Conservation (phyloP, 2,797 vertebrate species). For the Pristis pectinata region DNA sequence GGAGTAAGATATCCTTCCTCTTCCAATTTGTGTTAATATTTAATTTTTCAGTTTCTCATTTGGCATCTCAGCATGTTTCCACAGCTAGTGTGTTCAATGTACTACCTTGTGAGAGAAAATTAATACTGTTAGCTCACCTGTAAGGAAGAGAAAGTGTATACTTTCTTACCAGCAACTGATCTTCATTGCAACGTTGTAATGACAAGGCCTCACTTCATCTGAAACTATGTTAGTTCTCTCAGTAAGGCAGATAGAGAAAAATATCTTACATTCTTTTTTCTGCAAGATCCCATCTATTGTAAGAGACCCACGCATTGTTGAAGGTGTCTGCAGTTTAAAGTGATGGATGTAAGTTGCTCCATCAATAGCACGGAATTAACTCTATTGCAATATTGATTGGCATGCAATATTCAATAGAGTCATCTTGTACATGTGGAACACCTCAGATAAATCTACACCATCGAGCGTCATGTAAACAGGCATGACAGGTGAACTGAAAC, state of each 20-base stretch:
- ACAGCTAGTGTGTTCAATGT: background rate
- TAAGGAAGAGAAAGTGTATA: background rate
- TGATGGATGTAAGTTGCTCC: background rate
- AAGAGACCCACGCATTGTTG: background rate
- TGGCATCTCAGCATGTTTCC: slow-evolving; percentile 3
- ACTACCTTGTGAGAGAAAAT: background rate
- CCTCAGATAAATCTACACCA: background rate
- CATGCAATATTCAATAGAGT: background rate
- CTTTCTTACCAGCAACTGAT: background rate
- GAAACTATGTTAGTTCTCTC: background rate
- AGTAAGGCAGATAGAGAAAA: background rate
- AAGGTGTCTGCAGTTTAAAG: background rate
- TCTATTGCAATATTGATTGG: background rate
- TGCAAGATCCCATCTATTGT: background rate
- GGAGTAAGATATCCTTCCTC: background rate
- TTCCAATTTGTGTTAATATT: slow-evolving; percentile 21
- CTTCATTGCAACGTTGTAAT: background rate
- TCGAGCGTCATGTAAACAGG: background rate
- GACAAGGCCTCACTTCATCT: background rate
- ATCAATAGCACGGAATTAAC: background rate
- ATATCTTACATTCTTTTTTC: background rate
- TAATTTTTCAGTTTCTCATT: background rate
- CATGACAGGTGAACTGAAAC: background rate
- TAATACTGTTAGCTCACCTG: background rate
- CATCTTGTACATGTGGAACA: background rate